phyloP scores from a whole-genome alignment of 2,113 vertebrate genomes.

The Columba livia region DNA sequence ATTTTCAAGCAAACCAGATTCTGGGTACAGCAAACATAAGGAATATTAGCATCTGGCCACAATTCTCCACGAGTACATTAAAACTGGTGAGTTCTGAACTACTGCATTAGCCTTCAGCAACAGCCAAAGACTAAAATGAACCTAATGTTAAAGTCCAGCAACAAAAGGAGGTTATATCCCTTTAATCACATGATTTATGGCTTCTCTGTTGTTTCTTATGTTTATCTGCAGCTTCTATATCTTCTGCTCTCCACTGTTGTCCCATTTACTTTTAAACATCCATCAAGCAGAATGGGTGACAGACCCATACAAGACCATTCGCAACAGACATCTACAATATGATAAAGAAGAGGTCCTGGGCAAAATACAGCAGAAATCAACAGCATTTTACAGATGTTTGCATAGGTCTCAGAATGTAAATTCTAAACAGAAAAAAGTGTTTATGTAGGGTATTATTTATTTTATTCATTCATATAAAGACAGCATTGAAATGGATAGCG shows the following conservation, averaged over 20 bases:
- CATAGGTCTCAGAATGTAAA: neutral
- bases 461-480: neutral
- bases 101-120: neutral
- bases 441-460: neutral
- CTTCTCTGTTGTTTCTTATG: neutral
- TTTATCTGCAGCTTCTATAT: neutral
- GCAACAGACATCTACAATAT: neutral
- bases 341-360: neutral
- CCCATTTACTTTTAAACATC: neutral
- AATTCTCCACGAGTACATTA: neutral
- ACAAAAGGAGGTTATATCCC: neutral
- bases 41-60: neutral
- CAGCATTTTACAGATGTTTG: neutral
- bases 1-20: neutral
- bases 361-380: neutral
- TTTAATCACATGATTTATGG: neutral
- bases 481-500: neutral
- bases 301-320: neutral
- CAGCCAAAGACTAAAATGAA: neutral
- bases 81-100: neutral
- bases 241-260: neutral
- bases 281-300: neutral
- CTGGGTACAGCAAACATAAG: neutral
- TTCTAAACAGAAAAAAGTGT: neutral
- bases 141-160: neutral